A percentile compares a stretch with the other conserved stretches of the same genome.
Evolutionary conservation across 2,888 invertebrate genomes (phyloP).

Genomic region (Diarsia rubi): DNA sequence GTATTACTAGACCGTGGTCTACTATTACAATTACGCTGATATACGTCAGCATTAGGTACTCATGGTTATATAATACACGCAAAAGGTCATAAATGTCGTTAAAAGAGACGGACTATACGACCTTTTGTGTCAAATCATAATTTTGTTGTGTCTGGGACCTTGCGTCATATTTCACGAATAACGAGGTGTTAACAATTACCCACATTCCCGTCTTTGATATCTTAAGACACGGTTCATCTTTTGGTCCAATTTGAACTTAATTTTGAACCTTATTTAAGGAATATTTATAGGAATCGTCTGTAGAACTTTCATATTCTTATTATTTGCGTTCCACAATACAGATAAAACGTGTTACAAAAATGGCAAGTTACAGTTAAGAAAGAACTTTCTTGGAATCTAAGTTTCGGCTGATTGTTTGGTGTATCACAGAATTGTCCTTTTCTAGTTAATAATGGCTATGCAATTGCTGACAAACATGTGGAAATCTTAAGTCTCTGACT

Average conservation of each 20-base stretch:
- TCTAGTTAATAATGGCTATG: background rate
- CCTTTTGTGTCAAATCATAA: slow-evolving; percentile 14
- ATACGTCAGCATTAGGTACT: background rate
- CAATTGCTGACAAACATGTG: background rate
- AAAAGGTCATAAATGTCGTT: slow-evolving; percentile 7
- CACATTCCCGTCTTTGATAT: background rate
- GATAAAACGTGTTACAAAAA: background rate
- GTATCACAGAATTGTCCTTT: background rate
- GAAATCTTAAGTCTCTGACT: background rate
- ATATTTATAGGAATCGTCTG: background rate
- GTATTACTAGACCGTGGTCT: background rate
- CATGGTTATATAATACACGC: background rate
- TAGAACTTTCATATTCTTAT: background rate
- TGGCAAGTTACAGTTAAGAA: background rate
- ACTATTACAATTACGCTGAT: background rate
- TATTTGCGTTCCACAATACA: background rate
- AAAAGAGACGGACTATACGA: background rate
- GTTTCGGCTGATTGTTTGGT: background rate
- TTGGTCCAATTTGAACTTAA: slow-evolving; percentile 21
- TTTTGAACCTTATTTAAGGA: slow-evolving; percentile 12
- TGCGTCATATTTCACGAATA: slow-evolving; percentile 42
- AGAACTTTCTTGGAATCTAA: background rate
- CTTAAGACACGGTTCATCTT: background rate
- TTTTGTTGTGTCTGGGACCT: slow-evolving; percentile 29
- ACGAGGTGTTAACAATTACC: slow-evolving; percentile 20